A percentile compares a stretch with the other conserved stretches of the same genome.
Conservation (phyloP, 2,113 vertebrate species). For the Oncorhynchus nerka region DNA sequence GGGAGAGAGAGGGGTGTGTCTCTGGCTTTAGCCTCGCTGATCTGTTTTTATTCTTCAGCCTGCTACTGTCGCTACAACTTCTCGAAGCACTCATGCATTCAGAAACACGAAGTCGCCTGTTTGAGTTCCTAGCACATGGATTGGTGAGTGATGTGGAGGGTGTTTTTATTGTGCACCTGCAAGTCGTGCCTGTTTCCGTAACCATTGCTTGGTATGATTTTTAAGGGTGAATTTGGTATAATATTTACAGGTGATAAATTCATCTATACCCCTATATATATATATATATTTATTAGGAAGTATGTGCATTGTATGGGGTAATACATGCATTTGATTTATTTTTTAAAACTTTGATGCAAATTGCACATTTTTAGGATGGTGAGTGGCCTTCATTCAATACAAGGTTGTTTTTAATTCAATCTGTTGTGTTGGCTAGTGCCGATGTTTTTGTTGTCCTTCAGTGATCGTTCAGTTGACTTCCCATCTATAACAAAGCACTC, state of each 20-base stretch:
- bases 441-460: background rate
- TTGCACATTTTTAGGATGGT: no score
- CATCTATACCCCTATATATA: no score
- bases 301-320: no score
- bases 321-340: no score
- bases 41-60: constrained; percentile 34
- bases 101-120: constrained; percentile 70
- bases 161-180: background rate
- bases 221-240: no score
- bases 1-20: constrained; percentile 3
- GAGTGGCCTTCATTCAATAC: background rate
- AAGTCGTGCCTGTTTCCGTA: no score
- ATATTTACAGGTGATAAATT: no score
- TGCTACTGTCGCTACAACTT: background rate
- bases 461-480: background rate
- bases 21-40: constrained; percentile 2
- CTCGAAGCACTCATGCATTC: constrained; percentile 59
- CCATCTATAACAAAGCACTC: background rate
- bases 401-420: background rate
- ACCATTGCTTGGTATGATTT: no score
- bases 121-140: constrained; percentile 74
- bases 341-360: no score
- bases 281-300: no score
- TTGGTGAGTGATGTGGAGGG: constrained; percentile 66
- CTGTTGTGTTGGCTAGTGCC: background rate